Conservation (phyloP, 2,113 vertebrate species). For the Catharus fuscescens region DNA sequence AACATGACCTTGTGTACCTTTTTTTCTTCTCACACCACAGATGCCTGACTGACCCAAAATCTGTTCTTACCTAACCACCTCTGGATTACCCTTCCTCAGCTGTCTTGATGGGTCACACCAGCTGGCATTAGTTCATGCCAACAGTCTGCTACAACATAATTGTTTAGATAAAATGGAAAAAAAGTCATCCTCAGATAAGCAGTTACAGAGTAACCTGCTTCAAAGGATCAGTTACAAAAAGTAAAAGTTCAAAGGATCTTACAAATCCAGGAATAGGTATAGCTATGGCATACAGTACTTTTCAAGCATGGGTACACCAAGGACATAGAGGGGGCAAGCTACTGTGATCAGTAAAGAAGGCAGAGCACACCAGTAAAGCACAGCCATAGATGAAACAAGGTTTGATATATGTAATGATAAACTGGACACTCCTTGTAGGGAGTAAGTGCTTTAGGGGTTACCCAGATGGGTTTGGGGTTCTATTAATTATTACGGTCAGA, state of each 20-base stretch:
- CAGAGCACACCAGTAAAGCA: not conserved
- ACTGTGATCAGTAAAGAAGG: not conserved
- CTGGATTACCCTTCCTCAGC: not conserved
- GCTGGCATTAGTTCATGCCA: not conserved
- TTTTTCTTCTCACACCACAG: not conserved
- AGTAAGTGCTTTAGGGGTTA: not conserved
- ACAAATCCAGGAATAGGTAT: not conserved
- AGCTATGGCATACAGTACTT: not conserved
- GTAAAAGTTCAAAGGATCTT: not conserved
- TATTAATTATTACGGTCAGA: not conserved
- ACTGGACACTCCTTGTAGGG: not conserved
- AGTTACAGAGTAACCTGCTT: not conserved
- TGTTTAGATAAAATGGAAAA: not conserved
- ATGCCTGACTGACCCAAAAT: not conserved
- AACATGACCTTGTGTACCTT: not conserved
- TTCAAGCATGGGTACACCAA: not conserved
- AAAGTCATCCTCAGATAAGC: not conserved
- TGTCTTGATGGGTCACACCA: not conserved
- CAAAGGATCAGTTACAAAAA: not conserved
- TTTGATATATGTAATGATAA: fast-evolving
- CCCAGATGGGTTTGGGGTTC: not conserved
- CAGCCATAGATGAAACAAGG: not conserved
- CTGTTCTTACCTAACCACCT: not conserved
- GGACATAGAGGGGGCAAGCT: not conserved
- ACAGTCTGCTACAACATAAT: not conserved